Evolutionary conservation across 64 coral and sea anemone species (phyloP).

Genomic region (Montipora capricornis): DNA sequence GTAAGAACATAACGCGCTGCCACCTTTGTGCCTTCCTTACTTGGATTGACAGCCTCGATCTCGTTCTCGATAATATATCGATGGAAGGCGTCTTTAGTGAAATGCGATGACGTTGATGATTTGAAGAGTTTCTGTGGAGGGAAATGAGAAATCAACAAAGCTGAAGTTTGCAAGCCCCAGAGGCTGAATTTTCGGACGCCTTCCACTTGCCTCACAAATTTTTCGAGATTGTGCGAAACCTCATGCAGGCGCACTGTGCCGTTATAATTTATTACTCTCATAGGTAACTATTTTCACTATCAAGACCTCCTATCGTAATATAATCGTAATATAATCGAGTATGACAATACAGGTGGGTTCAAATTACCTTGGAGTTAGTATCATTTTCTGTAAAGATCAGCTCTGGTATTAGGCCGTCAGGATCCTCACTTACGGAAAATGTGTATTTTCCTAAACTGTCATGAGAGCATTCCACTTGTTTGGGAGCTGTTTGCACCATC

Average conservation of each 20-base stretch:
- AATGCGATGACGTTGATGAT: slow-evolving; percentile 16
- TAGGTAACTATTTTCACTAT: too few species aligned
- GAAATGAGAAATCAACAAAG: not conserved
- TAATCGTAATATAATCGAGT: too few species aligned
- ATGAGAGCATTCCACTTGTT: slow-evolving; percentile 56
- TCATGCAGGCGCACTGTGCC: too few species aligned
- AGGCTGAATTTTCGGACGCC: not conserved
- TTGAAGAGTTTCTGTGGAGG: slow-evolving; percentile 44
- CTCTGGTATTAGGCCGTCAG: slow-evolving; percentile 32
- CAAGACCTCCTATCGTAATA: too few species aligned
- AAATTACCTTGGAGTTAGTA: slow-evolving; percentile 77
- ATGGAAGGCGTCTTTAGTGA: slow-evolving; percentile 83
- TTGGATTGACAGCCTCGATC: slow-evolving; percentile 43
- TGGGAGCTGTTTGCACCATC: slow-evolving; percentile 29
- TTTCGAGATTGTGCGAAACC: too few species aligned
- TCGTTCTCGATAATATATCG: slow-evolving; percentile 78
- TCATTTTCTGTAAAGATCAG: slow-evolving; percentile 92
- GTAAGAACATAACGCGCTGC: slow-evolving; percentile 77
- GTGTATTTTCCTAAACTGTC: slow-evolving; percentile 61
- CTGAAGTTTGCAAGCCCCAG: not conserved
- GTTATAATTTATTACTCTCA: too few species aligned
- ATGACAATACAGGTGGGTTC: not conserved
- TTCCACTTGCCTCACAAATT: too few species aligned
- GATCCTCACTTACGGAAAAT: slow-evolving; percentile 38
- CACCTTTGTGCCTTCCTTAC: slow-evolving; percentile 66